Evolutionary conservation across 2,888 invertebrate species (phyloP).

Genomic region (Ashinkailepas kermadecensis): DNA sequence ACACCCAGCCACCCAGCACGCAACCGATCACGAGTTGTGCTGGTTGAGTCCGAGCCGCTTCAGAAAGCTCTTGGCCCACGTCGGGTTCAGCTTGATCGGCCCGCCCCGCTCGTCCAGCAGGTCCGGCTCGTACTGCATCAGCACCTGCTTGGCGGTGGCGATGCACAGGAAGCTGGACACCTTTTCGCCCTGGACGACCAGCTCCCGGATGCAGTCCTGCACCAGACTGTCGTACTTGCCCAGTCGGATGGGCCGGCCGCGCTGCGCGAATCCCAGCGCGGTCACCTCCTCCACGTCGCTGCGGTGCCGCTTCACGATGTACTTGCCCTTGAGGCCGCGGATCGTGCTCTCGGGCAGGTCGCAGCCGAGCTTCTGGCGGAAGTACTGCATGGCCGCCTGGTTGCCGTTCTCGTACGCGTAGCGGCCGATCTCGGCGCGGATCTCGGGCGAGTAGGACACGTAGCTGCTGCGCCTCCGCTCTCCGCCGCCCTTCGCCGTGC

Average conservation of each 20-base stretch:
- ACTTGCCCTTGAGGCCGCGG: slow-evolving; percentile 38
- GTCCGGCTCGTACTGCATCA: slow-evolving; percentile 40
- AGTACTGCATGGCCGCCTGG: slow-evolving; percentile 36
- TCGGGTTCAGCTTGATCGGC: slow-evolving; percentile 41
- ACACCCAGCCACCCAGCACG: too few species aligned
- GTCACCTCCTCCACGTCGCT: slow-evolving; percentile 33
- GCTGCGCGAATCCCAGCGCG: slow-evolving; percentile 36
- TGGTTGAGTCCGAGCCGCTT: slow-evolving; percentile 37
- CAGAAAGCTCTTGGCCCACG: slow-evolving; percentile 43
- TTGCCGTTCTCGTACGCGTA: slow-evolving; percentile 38
- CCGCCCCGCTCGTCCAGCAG: slow-evolving; percentile 43
- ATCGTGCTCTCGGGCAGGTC: slow-evolving; percentile 38
- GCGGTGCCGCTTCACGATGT: slow-evolving; percentile 33
- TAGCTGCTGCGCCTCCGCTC: slow-evolving; percentile 36
- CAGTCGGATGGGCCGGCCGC: slow-evolving; percentile 38
- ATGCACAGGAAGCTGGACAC: slow-evolving; percentile 40
- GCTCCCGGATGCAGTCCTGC: slow-evolving; percentile 37
- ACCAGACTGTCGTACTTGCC: slow-evolving; percentile 39
- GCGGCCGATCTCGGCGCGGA: slow-evolving; percentile 35
- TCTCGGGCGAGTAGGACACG: slow-evolving; percentile 37
- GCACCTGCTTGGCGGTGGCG: slow-evolving; percentile 41
- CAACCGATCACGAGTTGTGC: slow-evolving; percentile 27
- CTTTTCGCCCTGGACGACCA: slow-evolving; percentile 38
- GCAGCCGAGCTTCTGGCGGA: slow-evolving; percentile 35
- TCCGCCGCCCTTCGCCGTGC: slow-evolving; percentile 26